Percentiles rank a stretch among this genome's conserved stretches.
phyloP scores from a whole-genome alignment of 2,113 vertebrate species.

The Bubo bubo region DNA sequence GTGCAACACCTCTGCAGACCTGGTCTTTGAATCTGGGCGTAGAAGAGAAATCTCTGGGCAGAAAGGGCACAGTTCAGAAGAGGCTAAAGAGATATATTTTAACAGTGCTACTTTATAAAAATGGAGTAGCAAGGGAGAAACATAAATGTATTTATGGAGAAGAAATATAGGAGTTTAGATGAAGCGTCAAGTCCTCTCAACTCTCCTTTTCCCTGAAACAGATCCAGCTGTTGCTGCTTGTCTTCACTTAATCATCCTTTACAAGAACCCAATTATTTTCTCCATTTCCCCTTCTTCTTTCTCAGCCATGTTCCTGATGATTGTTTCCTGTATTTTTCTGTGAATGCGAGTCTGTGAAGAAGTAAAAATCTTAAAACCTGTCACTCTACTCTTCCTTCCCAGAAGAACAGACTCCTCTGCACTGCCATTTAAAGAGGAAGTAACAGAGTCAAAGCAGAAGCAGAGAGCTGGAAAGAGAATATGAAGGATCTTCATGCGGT shows the following conservation, averaged over 20 bases:
- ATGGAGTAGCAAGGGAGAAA: neutral
- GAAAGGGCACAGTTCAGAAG: neutral
- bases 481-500: neutral
- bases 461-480: neutral
- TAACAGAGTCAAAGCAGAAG: neutral
- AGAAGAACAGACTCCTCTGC: neutral
- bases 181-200: neutral
- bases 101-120: neutral
- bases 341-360: neutral
- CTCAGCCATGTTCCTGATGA: neutral
- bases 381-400: neutral
- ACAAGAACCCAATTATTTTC: neutral
- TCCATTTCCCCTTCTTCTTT: neutral
- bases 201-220: neutral
- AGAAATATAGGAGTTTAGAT: neutral
- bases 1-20: fast-evolving
- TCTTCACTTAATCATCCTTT: neutral
- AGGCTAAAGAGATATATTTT: neutral
- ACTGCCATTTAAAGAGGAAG: neutral
- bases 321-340: neutral
- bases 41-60: neutral
- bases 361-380: neutral
- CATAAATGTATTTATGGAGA: neutral
- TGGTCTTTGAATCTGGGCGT: neutral
- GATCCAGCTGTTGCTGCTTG: neutral